Percentiles rank a stretch among this genome's conserved stretches.
phyloP scores from a whole-genome alignment of 2,797 vertebrate species.

The Lepus townsendii region DNA sequence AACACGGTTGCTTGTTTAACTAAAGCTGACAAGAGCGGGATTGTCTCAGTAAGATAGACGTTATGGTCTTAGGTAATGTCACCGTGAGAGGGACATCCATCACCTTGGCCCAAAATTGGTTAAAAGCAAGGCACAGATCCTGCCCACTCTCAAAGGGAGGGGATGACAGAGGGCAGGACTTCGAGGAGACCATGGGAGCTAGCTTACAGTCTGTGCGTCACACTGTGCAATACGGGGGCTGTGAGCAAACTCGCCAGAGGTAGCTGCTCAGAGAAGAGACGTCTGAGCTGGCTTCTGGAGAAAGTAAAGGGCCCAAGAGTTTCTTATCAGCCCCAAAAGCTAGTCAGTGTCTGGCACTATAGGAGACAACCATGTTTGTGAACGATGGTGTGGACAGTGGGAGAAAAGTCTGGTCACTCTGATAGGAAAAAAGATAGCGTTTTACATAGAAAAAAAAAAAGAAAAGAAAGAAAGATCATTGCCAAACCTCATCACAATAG shows the following conservation, averaged over 20 bases:
- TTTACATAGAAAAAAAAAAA: slow-evolving; percentile 1
- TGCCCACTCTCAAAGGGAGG: neutral
- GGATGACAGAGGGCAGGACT: neutral
- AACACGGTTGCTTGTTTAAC: neutral
- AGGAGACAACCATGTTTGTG: too few species aligned
- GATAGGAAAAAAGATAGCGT: slow-evolving; percentile 38
- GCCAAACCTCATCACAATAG: neutral
- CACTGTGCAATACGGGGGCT: too few species aligned
- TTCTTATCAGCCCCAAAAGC: too few species aligned
- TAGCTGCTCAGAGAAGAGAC: too few species aligned
- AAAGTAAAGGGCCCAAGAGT: too few species aligned
- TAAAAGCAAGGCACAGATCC: neutral
- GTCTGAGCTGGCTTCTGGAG: too few species aligned
- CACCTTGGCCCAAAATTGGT: neutral
- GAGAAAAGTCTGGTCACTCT: slow-evolving; percentile 15
- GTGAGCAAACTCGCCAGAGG: too few species aligned
- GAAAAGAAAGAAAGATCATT: neutral
- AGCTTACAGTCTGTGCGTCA: fast-evolving
- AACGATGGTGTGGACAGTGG: neutral
- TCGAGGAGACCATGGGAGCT: neutral
- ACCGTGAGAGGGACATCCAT: neutral
- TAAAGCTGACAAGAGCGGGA: neutral
- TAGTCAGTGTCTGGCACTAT: too few species aligned
- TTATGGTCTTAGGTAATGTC: neutral
- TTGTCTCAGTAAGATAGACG: neutral